Evolutionary conservation across 2,888 invertebrate species (phyloP).

Genomic region (Alsophila aescularia): DNA sequence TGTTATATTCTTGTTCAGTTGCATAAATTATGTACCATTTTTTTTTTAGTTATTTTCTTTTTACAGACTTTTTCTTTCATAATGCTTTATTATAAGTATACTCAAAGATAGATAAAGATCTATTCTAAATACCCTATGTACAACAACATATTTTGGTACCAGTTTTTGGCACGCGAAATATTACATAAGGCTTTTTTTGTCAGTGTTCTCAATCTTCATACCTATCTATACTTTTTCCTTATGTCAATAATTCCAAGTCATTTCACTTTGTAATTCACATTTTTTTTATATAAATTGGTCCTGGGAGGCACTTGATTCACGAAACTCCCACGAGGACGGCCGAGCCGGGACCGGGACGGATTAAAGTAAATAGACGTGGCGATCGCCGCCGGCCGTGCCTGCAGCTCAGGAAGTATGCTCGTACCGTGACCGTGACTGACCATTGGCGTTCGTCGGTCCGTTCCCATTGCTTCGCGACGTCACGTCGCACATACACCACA

Average conservation of each 20-base stretch:
- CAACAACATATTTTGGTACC: too few relatives aligned
- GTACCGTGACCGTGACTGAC: conserved; percentile 59
- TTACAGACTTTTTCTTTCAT: too few relatives aligned
- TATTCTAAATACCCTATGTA: too few relatives aligned
- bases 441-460: conserved; percentile 38
- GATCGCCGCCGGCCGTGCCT: conserved; percentile 44
- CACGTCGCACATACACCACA: neutral
- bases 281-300: conserved; percentile 26
- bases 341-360: conserved; percentile 51
- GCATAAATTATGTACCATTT: too few relatives aligned
- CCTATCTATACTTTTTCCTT: neutral
- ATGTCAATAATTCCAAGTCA: neutral
- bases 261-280: neutral
- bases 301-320: conserved; percentile 33
- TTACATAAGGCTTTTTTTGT: too few relatives aligned
- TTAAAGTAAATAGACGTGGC: conserved; percentile 74
- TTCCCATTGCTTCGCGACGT: conserved; percentile 58
- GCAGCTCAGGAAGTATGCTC: conserved; percentile 70
- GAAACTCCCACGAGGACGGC: conserved; percentile 45
- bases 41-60: too few relatives aligned
- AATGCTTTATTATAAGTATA: too few relatives aligned
- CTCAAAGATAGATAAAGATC: too few relatives aligned
- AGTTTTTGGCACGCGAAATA: too few relatives aligned
- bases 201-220: neutral
- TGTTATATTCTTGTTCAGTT: too few relatives aligned